Evolutionary conservation across 2,888 invertebrate genomes (phyloP).

Genomic region (Flexamia atlantica): DNA sequence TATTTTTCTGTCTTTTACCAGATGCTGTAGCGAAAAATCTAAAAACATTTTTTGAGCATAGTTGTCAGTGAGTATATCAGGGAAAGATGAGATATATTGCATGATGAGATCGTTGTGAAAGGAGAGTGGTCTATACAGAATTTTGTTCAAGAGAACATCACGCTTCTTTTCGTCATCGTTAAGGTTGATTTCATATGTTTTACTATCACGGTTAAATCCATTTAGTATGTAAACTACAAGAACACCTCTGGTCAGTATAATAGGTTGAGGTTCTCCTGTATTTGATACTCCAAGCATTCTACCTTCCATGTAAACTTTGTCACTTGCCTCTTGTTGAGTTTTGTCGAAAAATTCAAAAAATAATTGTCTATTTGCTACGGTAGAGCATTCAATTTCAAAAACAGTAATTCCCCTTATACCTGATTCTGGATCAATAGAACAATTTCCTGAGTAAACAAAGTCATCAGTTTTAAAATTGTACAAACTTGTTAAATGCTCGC

Average conservation of each 20-base stretch:
- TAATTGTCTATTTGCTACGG: background rate
- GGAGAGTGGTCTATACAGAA: background rate
- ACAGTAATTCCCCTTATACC: background rate
- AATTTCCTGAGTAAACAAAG: background rate
- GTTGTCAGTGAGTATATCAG: background rate
- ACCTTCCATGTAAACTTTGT: background rate
- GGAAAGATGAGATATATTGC: background rate
- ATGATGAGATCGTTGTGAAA: background rate
- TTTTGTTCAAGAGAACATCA: background rate
- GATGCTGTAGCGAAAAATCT: background rate
- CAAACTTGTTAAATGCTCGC: background rate
- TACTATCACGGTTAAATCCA: background rate
- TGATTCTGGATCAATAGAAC: background rate
- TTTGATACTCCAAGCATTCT: constrained; percentile 15
- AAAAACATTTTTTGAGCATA: background rate
- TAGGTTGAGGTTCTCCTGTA: background rate
- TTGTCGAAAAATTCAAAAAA: constrained; percentile 25
- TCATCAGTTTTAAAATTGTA: constrained; percentile 26
- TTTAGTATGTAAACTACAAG: background rate
- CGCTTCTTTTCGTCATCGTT: background rate
- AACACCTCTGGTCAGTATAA: constrained; percentile 1
- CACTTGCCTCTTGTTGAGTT: background rate
- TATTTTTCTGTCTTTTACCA: background rate
- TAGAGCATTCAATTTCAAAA: background rate
- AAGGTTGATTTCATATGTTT: background rate